phyloP scores from a whole-genome alignment of 1,140 invertebrate genomes.

The Hycleus phaleratus region DNA sequence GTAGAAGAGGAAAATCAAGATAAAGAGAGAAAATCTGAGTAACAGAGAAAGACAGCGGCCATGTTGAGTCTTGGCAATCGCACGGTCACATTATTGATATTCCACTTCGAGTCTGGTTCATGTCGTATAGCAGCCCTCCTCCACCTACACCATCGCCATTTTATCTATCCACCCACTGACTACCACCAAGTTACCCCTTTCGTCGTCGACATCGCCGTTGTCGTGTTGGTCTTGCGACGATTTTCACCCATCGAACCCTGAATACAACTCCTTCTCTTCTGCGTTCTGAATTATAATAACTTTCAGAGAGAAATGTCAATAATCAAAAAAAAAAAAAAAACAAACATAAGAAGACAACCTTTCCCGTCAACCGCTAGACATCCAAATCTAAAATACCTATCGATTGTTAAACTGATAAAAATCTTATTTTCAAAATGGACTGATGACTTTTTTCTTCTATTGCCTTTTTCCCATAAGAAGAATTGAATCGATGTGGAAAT shows the following conservation, averaged over 20 bases:
- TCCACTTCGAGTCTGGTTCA: conserved; percentile 38
- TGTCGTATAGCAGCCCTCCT: conserved; percentile 22
- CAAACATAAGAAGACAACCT: too few relatives aligned
- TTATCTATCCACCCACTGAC: neutral
- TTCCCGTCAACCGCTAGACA: too few relatives aligned
- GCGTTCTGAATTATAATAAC: conserved; percentile 30
- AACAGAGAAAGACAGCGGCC: conserved; percentile 17
- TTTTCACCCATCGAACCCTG: conserved; percentile 14
- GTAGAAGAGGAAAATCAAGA: neutral
- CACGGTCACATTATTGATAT: conserved; percentile 42
- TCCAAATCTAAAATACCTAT: too few relatives aligned
- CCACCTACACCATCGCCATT: conserved; percentile 5
- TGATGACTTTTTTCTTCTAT: too few relatives aligned
- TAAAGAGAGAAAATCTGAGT: conserved; percentile 11
- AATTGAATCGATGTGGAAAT: conserved; percentile 3
- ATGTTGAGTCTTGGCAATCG: conserved; percentile 37
- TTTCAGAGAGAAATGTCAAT: conserved; percentile 33
- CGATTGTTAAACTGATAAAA: too few relatives aligned
- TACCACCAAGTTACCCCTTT: neutral
- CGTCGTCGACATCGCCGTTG: neutral
- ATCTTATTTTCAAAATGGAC: too few relatives aligned
- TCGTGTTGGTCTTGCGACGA: conserved; percentile 3
- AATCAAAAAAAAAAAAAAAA: conserved; percentile 14
- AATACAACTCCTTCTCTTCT: conserved; percentile 12
- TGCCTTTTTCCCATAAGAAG: neutral